Base-by-base conservation (phyloP, 1,140 invertebrate species). In the Euborellia annulipes region DNA sequence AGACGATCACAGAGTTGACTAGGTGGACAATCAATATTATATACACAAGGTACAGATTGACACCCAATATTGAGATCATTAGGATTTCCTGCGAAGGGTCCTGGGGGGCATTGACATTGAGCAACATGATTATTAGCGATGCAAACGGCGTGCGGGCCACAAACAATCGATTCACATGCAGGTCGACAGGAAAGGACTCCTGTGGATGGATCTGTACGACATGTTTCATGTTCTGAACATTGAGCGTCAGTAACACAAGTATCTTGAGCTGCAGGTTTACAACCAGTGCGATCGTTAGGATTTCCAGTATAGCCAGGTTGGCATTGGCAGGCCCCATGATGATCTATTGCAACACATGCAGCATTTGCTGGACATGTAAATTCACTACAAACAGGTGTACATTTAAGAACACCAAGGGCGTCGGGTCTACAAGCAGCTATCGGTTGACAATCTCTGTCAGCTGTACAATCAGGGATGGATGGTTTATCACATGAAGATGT, bases 261-360 rank as follows among this genome's bases (percentile, higher is more conserved):
- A 55, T 89, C 77, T 58, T 76, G 75, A 2, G 73, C 64, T 1
- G 76, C 59, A 9, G 71, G 70, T 48, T 76, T 69, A 55, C 89
- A 94, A 7, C 89, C 89, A 48, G 77, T 78, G 14, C 88, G 71
- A 57, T 90, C 85, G 54, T 89, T 87, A 3, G 88, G 85, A 67
- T 91, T 89, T 14, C 87, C 88, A 16, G 74, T 72, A 58, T 73
- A 90, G 2, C 83, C 84, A n/a, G 71, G 58, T 2, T 80, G 61
- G 59, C 87, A 91, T 55, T 83, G 75, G 55, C 87, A 91, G 51
- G 75, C 71, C 32, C 79, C 83, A 53, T 72, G 71, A 53, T 90
- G 85, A 45, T 75, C 70, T 27, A 65, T 67, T 0, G 84, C 77
- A 4, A 84, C 57, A 63, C 88, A 92, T 48, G 78, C 72, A 0